Conservation (phyloP, 2,888 invertebrate species). For the Drosophila bunnanda region DNA sequence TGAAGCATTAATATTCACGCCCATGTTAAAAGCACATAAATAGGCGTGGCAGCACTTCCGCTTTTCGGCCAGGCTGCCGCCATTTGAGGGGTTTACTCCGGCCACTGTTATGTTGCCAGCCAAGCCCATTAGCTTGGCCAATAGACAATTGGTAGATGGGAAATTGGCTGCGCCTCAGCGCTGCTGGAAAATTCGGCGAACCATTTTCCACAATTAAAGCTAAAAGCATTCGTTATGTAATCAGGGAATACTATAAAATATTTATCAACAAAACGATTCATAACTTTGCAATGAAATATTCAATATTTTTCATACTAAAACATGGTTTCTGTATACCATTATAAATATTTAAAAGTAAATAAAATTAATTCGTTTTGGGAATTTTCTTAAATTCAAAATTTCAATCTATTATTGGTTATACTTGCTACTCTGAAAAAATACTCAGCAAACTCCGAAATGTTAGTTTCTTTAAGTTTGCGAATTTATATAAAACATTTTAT, state of each 20-base stretch:
- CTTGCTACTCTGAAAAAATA: too few species aligned
- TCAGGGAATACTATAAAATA: not conserved
- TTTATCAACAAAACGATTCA: not conserved
- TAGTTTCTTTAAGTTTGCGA: too few species aligned
- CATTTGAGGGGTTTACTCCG: conserved; percentile 20
- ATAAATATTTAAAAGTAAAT: not conserved
- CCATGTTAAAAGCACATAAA: conserved; percentile 75
- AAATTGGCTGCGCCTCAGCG: conserved; percentile 12
- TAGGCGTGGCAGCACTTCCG: conserved; percentile 62
- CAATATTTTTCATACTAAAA: not conserved
- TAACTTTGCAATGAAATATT: not conserved
- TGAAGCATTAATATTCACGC: conserved; percentile 76
- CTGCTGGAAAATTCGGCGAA: conserved; percentile 1
- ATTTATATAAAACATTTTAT: not conserved
- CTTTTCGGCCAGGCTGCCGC: conserved; percentile 13
- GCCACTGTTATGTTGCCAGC: conserved; percentile 38
- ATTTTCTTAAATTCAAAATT: not conserved
- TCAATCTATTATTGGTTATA: not conserved
- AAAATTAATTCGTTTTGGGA: too few species aligned
- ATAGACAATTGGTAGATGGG: conserved; percentile 37
- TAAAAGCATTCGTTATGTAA: not conserved
- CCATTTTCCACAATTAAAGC: conserved; percentile 4
- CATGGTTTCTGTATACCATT: not conserved
- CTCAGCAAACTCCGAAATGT: too few species aligned
- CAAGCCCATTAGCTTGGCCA: conserved; percentile 39